These are phyloP conservation scores for Gopherus flavomarginatus DNA, from an alignment of 2,113 vertebrate genomes.

Conservation along the genomic window DNA sequence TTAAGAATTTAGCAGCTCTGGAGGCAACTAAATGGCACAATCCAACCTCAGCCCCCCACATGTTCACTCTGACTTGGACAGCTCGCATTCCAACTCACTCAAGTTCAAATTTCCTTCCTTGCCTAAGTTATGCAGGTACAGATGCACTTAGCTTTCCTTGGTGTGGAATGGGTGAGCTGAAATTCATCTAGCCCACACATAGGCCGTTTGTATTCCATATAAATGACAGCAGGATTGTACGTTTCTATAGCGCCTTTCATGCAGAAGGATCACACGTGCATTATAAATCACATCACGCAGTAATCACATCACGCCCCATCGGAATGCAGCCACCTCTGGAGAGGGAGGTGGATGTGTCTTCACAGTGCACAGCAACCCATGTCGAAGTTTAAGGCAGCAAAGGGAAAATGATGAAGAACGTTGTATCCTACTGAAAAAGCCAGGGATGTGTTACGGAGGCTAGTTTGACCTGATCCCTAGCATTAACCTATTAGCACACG, in stretches of 20 bases:
- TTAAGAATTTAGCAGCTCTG: neutral
- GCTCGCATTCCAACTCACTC: neutral
- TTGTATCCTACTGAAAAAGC: neutral
- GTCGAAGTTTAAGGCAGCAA: neutral
- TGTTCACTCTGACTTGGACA: accelerated
- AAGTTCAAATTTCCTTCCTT: neutral
- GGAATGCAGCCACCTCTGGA: neutral
- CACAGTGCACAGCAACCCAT: neutral
- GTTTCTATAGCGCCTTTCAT: neutral
- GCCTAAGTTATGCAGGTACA: accelerated
- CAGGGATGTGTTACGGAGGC: neutral
- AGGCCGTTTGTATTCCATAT: neutral
- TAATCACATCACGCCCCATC: neutral
- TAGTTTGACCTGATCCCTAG: neutral
- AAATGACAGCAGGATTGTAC: neutral
- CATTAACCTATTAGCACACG: neutral
- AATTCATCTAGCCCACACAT: neutral
- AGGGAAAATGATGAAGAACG: neutral
- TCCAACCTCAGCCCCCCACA: neutral
- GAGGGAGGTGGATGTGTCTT: neutral
- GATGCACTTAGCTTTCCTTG: neutral
- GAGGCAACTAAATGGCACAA: accelerated
- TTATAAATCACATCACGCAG: neutral
- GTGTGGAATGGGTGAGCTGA: accelerated
- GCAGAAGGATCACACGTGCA: neutral